phyloP scores from a whole-genome alignment of 2,113 vertebrate genomes.

The Chinchilla lanigera region DNA sequence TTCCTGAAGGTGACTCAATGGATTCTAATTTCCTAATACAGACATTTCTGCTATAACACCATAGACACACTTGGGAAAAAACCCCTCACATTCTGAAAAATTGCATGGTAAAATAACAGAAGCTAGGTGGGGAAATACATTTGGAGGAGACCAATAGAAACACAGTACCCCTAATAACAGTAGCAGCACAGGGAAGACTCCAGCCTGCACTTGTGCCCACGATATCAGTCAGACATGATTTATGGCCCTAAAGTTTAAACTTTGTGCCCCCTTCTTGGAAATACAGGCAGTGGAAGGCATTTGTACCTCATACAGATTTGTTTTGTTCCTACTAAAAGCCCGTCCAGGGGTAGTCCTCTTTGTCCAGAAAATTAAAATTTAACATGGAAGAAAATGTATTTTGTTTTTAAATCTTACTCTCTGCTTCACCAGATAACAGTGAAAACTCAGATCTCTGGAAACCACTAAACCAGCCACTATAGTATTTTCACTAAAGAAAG shows the following conservation, averaged over 20 bases:
- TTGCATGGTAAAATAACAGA: slow-evolving; percentile 36
- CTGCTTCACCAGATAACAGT: background rate
- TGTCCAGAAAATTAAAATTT: slow-evolving; percentile 44
- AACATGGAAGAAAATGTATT: slow-evolving; percentile 34
- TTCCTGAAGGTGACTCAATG: slow-evolving; percentile 25
- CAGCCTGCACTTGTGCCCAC: background rate
- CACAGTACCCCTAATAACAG: background rate
- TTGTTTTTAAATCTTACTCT: background rate
- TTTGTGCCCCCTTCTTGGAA: background rate
- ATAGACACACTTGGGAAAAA: background rate
- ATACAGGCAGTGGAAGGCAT: background rate
- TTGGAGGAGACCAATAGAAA: slow-evolving; percentile 29
- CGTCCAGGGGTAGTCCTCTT: background rate
- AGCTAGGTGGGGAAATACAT: background rate
- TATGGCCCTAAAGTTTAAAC: background rate
- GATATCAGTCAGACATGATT: fast-evolving
- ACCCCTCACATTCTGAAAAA: slow-evolving; percentile 32
- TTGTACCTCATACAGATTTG: background rate
- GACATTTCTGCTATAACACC: background rate
- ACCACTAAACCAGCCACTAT: background rate
- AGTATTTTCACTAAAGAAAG: background rate
- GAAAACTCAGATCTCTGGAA: background rate
- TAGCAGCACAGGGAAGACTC: background rate
- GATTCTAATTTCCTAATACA: slow-evolving; percentile 8
- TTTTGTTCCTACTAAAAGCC: slow-evolving; percentile 11